Conservation (phyloP, 2,113 vertebrate genomes). For the Felis catus region F.catus_Fca126_mat1.0 CM031419.1:128190001-128190500, state of each 20-base stretch:
- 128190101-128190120: slow-evolving; percentile 61
- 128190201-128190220: slow-evolving; percentile 60
- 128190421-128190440: slow-evolving; percentile 51
- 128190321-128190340: slow-evolving; percentile 3
- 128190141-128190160: slow-evolving; percentile 60
- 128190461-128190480: slow-evolving; percentile 45
- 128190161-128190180: slow-evolving; percentile 64
- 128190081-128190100: neutral
- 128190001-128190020: neutral
- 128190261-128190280: neutral
- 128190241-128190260: neutral
- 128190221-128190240: slow-evolving; percentile 48
- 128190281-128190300: neutral
- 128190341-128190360: neutral
- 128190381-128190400: neutral
- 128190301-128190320: neutral
- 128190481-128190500: slow-evolving; percentile 26
- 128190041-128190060: neutral
- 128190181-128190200: slow-evolving; percentile 38
- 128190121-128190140: slow-evolving; percentile 49
- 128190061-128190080: neutral
- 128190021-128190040: neutral
- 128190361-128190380: neutral
- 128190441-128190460: neutral
- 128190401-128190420: neutral